Base-by-base conservation (phyloP, 1,140 invertebrate genomes). In the Zaprionus inermis region DNA sequence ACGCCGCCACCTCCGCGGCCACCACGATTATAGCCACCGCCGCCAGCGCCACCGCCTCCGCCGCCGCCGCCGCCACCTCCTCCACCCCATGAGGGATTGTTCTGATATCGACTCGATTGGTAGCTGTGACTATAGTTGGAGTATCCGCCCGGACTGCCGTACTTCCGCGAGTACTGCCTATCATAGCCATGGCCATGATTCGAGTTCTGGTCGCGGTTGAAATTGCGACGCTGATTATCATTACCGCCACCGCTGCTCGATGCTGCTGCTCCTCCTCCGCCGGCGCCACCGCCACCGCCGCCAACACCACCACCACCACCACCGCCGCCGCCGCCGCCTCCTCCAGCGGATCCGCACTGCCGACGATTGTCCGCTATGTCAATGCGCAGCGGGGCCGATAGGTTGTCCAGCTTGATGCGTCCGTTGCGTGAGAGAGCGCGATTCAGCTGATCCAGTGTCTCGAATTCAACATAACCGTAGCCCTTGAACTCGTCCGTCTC, bases 391-490 rank as follows among this genome's bases (percentile, higher is more conserved):
- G 93, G 78, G 49, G 94, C 94, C 22, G 80, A 79, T 6, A 76
- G 57, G 54, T 95, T 95, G 69, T 97, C 96, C 70, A 97, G 95
- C 83, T 94, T 93, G 34, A 97, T 93, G 38, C 93, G 93, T 12
- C 96, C 96, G 93, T 98, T 96, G 91, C 96, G 94, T 75, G 95
- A 93, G 60, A 99, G 93, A 12, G 97, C 97, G 77, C 94, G 93
- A 86, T 96, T 94, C 60, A 99, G 93, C 82, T 97, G 96, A 12
- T 96, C 93, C 12, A 95, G 73, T 66, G 96, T 95, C 79, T 97
- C 96, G 93, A 99, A 99, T 93, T 99, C 98, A 46, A 99, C 98
- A 93, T 99, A 99, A 91, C 98, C 98, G 93, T 98, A 99, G 49
- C 98, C 97, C 94, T 98, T 98, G 94, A 98, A 97, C 92, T 95